phyloP scores from a whole-genome alignment of 2,113 vertebrate genomes.

The Entelurus aequoreus region DNA sequence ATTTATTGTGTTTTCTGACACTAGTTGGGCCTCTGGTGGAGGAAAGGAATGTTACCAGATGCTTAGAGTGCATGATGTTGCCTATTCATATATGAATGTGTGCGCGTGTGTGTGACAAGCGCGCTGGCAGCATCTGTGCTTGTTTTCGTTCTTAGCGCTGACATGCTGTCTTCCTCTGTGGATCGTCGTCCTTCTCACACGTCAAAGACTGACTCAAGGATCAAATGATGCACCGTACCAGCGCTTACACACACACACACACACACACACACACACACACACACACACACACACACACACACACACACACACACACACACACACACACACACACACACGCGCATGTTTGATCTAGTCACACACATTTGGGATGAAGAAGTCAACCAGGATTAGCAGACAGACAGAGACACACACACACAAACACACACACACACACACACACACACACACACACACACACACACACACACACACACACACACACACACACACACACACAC shows the following conservation, averaged over 20 bases:
- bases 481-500: not conserved
- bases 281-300: not conserved
- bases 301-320: slow-evolving; percentile 1
- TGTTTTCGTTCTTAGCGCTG: no score
- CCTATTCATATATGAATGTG: no score
- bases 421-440: not conserved
- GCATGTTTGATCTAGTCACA: not conserved
- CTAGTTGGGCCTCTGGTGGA: no score
- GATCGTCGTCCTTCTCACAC: no score
- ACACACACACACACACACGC: slow-evolving; percentile 1
- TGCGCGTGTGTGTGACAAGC: no score
- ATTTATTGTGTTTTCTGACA: no score
- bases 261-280: not conserved
- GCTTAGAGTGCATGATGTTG: no score
- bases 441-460: not conserved
- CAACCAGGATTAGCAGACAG: not conserved
- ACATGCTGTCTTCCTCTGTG: no score
- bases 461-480: not conserved
- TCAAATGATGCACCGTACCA: slow-evolving; percentile 5
- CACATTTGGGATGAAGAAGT: not conserved
- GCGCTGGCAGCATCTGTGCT: no score
- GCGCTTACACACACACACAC: slow-evolving; percentile 2
- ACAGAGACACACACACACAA: not conserved
- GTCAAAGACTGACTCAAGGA: slow-evolving; percentile 16
- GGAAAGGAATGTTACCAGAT: no score